A percentile compares a stretch with the other conserved stretches of the same genome.
Evolutionary conservation across 23 tunicate genomes (phyloP).

Genomic region (Ciona savignyi): DNA sequence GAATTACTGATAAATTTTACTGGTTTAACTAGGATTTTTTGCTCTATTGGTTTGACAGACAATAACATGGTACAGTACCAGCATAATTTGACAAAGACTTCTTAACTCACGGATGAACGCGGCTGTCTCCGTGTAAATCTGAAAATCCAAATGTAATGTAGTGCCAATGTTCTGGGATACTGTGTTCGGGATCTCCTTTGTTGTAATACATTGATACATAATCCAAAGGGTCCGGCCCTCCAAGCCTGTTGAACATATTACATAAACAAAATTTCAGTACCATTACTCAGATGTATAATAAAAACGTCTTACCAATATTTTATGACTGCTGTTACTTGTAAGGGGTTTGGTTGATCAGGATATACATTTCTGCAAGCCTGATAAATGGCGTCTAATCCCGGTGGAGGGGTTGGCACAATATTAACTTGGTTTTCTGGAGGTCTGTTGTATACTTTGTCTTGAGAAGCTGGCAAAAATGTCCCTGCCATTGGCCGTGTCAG

Average conservation of each 20-base stretch:
- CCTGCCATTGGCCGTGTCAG: too few species aligned
- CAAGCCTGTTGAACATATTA: too few species aligned
- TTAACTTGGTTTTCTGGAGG: conserved; percentile 5
- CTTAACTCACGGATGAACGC: conserved; percentile 64
- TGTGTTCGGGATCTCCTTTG: conserved; percentile 57
- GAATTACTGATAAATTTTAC: too few species aligned
- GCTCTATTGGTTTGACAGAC: too few species aligned
- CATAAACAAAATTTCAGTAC: too few species aligned
- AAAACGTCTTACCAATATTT: conserved; percentile 88
- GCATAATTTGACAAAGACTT: not conserved
- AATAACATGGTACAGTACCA: too few species aligned
- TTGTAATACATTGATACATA: conserved; percentile 79
- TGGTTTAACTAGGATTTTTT: too few species aligned
- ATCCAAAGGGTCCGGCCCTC: conserved; percentile 87
- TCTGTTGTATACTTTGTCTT: conserved; percentile 5
- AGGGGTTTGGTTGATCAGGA: conserved; percentile 72
- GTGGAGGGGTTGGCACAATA: conserved; percentile 62
- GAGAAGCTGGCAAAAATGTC: too few species aligned
- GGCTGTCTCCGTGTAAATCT: conserved; percentile 84
- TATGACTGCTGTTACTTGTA: conserved; percentile 78
- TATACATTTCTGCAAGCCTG: conserved; percentile 68
- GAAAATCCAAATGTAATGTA: conserved; percentile 90
- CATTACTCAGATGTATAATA: too few species aligned
- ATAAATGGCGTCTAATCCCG: conserved; percentile 61
- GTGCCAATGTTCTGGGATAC: conserved; percentile 87